Conservation (phyloP, 2,797 vertebrate genomes). For the Pseudocheirus occidentalis region DNA sequence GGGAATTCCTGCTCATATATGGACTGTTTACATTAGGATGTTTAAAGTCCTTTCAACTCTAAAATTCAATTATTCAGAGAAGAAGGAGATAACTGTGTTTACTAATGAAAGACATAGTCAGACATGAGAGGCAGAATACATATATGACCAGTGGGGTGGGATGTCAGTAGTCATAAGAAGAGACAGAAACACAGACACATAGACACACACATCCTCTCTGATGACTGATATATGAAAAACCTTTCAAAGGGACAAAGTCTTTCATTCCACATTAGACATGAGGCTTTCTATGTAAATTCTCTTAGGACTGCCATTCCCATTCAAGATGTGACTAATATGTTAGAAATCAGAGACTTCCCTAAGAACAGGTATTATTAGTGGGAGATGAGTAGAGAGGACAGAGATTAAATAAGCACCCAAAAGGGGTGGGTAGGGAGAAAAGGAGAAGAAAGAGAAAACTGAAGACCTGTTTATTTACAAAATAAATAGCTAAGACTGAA, state of each 20-base stretch:
- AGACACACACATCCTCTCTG: neutral
- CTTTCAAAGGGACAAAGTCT: neutral
- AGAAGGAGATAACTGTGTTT: neutral
- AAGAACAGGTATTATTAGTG: neutral
- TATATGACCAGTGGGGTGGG: neutral
- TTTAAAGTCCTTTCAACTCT: neutral
- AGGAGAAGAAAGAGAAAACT: neutral
- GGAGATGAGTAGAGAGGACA: neutral
- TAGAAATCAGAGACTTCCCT: neutral
- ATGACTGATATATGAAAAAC: neutral
- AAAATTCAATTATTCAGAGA: neutral
- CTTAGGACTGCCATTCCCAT: neutral
- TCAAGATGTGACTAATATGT: neutral
- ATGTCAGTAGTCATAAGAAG: neutral
- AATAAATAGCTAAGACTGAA: neutral
- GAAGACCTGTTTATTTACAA: neutral
- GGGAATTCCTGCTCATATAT: neutral
- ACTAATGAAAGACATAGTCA: neutral
- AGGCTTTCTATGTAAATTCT: neutral
- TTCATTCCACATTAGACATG: neutral
- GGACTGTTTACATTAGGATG: neutral
- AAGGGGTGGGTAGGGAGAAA: neutral
- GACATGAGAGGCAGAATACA: neutral
- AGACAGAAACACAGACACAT: accelerated
- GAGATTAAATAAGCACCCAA: neutral